Evolutionary conservation across 2,888 invertebrate genomes (phyloP), one percentile per base, ranked within the genome.

Genomic region (Esperia sulphurella): DNA sequence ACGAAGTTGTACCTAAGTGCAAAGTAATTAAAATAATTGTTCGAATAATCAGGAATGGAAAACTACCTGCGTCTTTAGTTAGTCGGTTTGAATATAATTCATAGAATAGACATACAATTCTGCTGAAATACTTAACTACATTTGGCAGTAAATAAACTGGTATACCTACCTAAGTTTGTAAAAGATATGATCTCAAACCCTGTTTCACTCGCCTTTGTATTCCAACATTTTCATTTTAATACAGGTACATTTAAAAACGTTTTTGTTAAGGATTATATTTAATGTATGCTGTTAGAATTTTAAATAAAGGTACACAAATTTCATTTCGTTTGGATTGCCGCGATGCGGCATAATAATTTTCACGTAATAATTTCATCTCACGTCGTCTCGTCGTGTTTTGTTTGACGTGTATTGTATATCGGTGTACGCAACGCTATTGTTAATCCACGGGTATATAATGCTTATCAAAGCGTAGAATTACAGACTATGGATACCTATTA

Each of bases 351-450:
- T 21, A 10, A 45, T 46, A 50, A 50, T 46, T 31, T 50, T 39
- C 55, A 56, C 57, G 54, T 58, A 62, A 63, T 63, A 61, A 65
- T 64, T 60, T 63, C 57, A 47, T 57, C 55, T 57, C 59, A 58
- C 59, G 60, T 63, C 62, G 52, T 59, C 59, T 64, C 39, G 39
- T 14, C 33, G 14, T 49, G 46, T 45, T 49, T 50, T 46, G 45
- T 63, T 61, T 62, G 68, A 59, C 62, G 58, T 61, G n/a, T 35
- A 43, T 21, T 21, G 31, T 43, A 43, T 40, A 14, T 21, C 10
- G 9, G 33, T 33, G 13, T 30, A 43, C 39, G 35, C 6, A 10
- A 35, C 1, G n/a, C n/a, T 35, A n/a, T 35, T 35, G n/a, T n/a
- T 35, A n/a, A 6, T 35, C n/a, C 10, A 31, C 31, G 31, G 31